phyloP scores from a whole-genome alignment of 53 echinoderm and acorn worm species.

The Paelopatides confundens region DNA sequence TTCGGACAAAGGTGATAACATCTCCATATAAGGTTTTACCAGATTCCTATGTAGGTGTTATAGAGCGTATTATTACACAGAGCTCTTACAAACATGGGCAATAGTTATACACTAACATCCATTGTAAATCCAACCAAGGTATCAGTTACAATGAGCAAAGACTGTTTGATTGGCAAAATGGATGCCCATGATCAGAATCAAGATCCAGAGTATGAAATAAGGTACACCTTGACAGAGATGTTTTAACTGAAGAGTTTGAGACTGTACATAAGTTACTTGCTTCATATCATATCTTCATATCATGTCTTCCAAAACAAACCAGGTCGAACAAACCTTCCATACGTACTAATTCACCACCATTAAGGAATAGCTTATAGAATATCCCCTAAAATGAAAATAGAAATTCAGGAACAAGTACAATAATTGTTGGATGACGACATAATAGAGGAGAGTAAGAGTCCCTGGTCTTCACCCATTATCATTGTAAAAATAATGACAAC shows the following conservation, averaged over 20 bases:
- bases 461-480: slow-evolving; percentile 35
- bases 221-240: too few relatives aligned
- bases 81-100: not conserved
- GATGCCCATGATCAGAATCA: not conserved
- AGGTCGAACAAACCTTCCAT: slow-evolving; percentile 55
- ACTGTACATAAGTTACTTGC: not conserved
- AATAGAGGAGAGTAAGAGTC: slow-evolving; percentile 51
- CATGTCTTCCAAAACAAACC: not conserved
- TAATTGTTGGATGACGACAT: slow-evolving; percentile 25
- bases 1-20: not conserved
- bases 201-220: too few relatives aligned
- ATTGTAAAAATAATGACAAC: slow-evolving; percentile 29
- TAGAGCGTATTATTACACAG: slow-evolving; percentile 2
- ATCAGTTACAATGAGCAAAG: not conserved
- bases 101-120: not conserved
- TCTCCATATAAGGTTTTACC: not conserved
- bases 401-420: slow-evolving; percentile 46
- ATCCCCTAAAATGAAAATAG: slow-evolving; percentile 40
- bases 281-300: not conserved
- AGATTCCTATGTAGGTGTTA: not conserved
- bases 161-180: not conserved
- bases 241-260: too few relatives aligned
- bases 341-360: slow-evolving; percentile 50
- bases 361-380: slow-evolving; percentile 72
- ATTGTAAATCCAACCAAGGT: not conserved